phyloP scores from a whole-genome alignment of 2,113 vertebrate genomes.

The Glaucidium brasilianum region DNA sequence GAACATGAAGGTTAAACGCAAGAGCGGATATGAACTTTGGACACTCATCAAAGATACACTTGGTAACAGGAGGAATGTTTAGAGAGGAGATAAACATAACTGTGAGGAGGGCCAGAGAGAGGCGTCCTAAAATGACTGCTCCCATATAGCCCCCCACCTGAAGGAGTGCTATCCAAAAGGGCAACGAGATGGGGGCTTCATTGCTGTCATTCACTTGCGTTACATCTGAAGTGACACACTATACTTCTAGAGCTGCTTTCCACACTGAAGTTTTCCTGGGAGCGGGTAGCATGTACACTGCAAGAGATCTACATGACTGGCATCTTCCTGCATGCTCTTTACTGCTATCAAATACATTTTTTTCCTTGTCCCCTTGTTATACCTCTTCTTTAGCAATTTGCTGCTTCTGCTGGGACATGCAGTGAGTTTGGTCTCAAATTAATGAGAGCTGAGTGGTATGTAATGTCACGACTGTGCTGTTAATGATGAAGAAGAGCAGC shows the following conservation, averaged over 20 bases:
- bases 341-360: neutral
- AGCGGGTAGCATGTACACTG: neutral
- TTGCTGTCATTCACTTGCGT: neutral
- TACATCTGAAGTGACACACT: neutral
- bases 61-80: conserved; percentile 40
- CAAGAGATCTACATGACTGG: neutral
- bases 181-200: rapidly evolving
- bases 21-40: conserved; percentile 51
- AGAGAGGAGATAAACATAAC: conserved; percentile 50
- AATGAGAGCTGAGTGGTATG: neutral
- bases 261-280: neutral
- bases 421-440: neutral
- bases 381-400: neutral
- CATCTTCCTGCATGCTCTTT: neutral
- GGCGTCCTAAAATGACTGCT: neutral
- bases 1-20: neutral
- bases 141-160: neutral
- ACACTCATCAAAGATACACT: conserved; percentile 39
- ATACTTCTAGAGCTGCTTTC: neutral
- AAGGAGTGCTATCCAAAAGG: neutral
- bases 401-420: neutral
- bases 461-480: neutral
- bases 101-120: neutral
- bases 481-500: neutral
- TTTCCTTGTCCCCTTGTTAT: neutral